Evolutionary conservation across 2,888 invertebrate species (phyloP).

Genomic region (Rhynchonema sp.): DNA sequence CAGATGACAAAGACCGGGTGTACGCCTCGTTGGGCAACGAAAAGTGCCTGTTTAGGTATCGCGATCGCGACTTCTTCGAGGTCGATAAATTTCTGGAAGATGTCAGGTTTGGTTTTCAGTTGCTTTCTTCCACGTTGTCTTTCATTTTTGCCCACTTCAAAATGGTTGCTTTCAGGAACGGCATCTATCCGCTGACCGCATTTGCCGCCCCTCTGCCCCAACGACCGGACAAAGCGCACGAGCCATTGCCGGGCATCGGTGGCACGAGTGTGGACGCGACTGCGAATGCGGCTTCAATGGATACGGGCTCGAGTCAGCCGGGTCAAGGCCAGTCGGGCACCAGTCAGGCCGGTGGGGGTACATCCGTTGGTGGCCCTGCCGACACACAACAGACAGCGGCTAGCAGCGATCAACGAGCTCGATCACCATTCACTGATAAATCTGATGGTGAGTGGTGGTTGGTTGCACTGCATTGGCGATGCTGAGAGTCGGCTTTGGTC

Average conservation of each 20-base stretch:
- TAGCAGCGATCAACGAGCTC: too few relatives aligned
- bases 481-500: too few relatives aligned
- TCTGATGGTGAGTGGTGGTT: too few relatives aligned
- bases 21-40: not conserved
- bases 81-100: conserved; percentile 97
- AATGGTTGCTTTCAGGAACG: conserved; percentile 73
- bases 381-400: too few relatives aligned
- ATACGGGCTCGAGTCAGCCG: too few relatives aligned
- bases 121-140: not conserved
- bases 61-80: conserved; percentile 46
- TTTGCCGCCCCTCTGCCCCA: conserved; percentile 45
- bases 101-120: conserved; percentile 56
- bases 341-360: too few relatives aligned
- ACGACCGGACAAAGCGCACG: conserved; percentile 6
- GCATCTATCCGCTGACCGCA: conserved; percentile 90
- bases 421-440: too few relatives aligned
- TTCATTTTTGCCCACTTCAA: not conserved
- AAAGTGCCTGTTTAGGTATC: conserved; percentile 10
- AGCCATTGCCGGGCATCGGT: not conserved
- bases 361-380: too few relatives aligned
- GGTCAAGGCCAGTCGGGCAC: too few relatives aligned
- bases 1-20: not conserved
- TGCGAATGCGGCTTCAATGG: not conserved
- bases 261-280: not conserved
- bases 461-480: too few relatives aligned